Evolutionary conservation across 1,140 invertebrate genomes (phyloP).

Genomic region (Magallana ariakensis): DNA sequence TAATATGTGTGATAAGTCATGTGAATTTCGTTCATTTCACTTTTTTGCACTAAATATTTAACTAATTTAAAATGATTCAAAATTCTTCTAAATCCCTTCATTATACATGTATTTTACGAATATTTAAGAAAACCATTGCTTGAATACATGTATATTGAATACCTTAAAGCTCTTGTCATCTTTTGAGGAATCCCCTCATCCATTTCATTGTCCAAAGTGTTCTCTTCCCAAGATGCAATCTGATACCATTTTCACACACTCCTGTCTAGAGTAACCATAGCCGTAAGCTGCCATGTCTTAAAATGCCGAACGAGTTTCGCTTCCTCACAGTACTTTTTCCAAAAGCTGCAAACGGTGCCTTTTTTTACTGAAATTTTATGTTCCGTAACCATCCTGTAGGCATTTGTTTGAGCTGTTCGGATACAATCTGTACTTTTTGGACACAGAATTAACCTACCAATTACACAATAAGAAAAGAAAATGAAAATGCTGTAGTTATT

Average conservation of each 20-base stretch:
- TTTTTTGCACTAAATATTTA: no score
- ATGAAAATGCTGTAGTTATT: background rate
- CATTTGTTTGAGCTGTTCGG: background rate
- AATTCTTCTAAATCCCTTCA: no score
- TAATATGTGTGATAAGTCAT: no score
- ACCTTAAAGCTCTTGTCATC: background rate
- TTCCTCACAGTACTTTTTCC: slow-evolving; percentile 27
- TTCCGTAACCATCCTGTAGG: background rate
- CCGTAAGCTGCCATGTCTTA: slow-evolving; percentile 47
- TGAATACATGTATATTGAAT: no score
- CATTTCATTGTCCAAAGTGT: slow-evolving; percentile 38
- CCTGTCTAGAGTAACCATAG: slow-evolving; percentile 48
- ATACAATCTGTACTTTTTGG: background rate
- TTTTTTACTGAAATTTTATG: slow-evolving; percentile 48
- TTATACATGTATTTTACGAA: no score
- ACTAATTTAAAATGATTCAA: no score
- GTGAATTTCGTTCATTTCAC: no score
- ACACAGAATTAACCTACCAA: background rate
- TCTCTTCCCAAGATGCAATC: slow-evolving; percentile 45
- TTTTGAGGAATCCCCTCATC: slow-evolving; percentile 42
- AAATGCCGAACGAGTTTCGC: slow-evolving; percentile 40
- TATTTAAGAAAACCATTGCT: no score
- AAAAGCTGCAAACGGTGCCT: slow-evolving; percentile 16
- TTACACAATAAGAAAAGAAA: background rate
- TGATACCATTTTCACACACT: slow-evolving; percentile 7